A percentile compares a stretch with the other conserved stretches of the same genome.
phyloP scores from a whole-genome alignment of 1,140 invertebrate genomes.

The Aricia agestis region DNA sequence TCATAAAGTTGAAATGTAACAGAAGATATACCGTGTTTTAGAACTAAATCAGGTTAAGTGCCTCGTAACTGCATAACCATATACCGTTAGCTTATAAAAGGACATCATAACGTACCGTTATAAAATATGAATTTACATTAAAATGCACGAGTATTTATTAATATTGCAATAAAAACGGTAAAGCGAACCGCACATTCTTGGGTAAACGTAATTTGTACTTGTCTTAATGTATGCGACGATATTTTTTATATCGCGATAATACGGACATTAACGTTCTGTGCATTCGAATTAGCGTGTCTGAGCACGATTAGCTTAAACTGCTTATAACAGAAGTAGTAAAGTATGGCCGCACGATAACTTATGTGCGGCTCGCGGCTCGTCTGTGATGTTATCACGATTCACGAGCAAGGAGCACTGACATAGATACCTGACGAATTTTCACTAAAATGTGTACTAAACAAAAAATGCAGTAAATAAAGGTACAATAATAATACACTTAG shows the following conservation, averaged over 20 bases:
- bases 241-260: background rate
- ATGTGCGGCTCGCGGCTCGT: background rate
- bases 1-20: too few species aligned
- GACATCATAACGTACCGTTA: too few species aligned
- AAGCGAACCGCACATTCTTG: too few species aligned
- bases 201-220: background rate
- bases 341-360: background rate
- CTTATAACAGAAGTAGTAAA: background rate
- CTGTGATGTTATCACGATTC: background rate
- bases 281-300: background rate
- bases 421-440: background rate
- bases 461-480: too few species aligned
- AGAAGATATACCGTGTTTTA: too few species aligned
- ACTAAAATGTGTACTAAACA: background rate
- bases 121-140: too few species aligned
- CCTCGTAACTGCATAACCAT: too few species aligned
- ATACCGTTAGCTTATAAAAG: too few species aligned
- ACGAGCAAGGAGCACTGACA: background rate
- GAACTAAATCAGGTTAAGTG: too few species aligned
- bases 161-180: too few species aligned
- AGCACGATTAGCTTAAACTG: background rate
- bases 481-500: too few species aligned
- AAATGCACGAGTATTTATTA: too few species aligned
- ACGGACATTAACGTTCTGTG: background rate
- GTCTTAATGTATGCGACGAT: background rate